Conservation (phyloP, 2,888 invertebrate species). For the Agrotis puta region DNA sequence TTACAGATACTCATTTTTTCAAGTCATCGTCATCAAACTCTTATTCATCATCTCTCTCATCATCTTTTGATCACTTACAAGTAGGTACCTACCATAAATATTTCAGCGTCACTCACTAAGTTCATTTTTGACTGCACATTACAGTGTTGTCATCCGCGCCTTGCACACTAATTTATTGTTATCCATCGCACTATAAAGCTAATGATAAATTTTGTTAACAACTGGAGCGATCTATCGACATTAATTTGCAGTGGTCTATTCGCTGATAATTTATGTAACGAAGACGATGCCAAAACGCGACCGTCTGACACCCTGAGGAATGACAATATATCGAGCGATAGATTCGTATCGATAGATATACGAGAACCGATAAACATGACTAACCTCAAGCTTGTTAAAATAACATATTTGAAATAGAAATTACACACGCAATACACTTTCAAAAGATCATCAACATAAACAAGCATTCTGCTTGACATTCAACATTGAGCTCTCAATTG, state of each 20-base stretch:
- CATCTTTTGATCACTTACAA: background rate
- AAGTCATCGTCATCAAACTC: constrained; percentile 35
- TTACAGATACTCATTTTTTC: constrained; percentile 33
- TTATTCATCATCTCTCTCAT: constrained; percentile 4
- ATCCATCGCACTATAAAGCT: constrained; percentile 46
- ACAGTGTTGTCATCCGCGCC: constrained; percentile 17
- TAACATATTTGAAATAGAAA: constrained; percentile 58
- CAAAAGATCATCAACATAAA: constrained; percentile 46
- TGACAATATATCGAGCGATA: constrained; percentile 70
- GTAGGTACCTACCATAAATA: background rate
- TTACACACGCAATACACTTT: constrained; percentile 47
- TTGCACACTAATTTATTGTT: constrained; percentile 57
- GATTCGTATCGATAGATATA: constrained; percentile 63
- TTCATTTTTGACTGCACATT: constrained; percentile 1
- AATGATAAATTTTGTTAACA: constrained; percentile 69
- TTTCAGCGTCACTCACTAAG: background rate
- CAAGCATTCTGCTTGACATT: constrained; percentile 40
- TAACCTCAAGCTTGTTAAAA: constrained; percentile 53
- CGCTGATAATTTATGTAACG: constrained; percentile 68
- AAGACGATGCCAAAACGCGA: constrained; percentile 71
- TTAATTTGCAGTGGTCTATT: constrained; percentile 62
- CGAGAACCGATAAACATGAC: constrained; percentile 57
- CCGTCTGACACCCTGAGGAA: constrained; percentile 64
- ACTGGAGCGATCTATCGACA: constrained; percentile 69
- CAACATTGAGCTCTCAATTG: constrained; percentile 36